Conservation (phyloP, 2,797 vertebrate genomes). For the Lepidocolaptes lacrymiger region DNA sequence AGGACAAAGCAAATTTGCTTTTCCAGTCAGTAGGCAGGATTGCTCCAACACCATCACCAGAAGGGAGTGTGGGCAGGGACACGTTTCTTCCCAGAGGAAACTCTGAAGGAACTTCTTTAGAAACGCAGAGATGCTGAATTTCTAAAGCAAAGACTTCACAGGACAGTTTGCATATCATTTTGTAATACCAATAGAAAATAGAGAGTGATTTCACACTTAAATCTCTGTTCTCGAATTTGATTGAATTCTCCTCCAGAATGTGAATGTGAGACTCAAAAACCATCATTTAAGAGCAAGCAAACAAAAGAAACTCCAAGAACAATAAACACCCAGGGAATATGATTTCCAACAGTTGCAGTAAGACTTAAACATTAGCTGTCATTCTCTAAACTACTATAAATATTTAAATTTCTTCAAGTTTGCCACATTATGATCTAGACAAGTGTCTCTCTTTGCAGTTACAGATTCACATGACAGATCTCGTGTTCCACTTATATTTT, state of each 20-base stretch:
- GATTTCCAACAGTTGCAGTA: constrained; percentile 5
- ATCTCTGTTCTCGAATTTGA: neutral
- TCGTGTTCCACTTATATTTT: neutral
- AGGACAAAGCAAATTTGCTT: constrained; percentile 75
- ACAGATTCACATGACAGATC: neutral
- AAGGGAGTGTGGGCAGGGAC: neutral
- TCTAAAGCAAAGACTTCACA: neutral
- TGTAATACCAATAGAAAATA: neutral
- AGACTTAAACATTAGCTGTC: neutral
- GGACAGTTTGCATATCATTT: neutral
- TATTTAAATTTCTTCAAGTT: neutral
- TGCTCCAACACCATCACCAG: constrained; percentile 62
- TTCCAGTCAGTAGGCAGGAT: constrained; percentile 53
- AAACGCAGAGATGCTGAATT: neutral
- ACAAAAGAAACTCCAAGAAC: neutral
- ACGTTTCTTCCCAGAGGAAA: neutral
- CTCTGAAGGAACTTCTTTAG: neutral
- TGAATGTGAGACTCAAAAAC: neutral
- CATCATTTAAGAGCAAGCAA: neutral
- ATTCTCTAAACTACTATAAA: neutral
- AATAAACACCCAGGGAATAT: neutral
- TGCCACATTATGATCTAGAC: neutral
- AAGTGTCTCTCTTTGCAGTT: neutral
- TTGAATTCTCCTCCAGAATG: constrained; percentile 29
- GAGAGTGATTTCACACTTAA: neutral